phyloP scores from a whole-genome alignment of 53 echinoderm and acorn worm species.

The Holothuria scabra region DNA sequence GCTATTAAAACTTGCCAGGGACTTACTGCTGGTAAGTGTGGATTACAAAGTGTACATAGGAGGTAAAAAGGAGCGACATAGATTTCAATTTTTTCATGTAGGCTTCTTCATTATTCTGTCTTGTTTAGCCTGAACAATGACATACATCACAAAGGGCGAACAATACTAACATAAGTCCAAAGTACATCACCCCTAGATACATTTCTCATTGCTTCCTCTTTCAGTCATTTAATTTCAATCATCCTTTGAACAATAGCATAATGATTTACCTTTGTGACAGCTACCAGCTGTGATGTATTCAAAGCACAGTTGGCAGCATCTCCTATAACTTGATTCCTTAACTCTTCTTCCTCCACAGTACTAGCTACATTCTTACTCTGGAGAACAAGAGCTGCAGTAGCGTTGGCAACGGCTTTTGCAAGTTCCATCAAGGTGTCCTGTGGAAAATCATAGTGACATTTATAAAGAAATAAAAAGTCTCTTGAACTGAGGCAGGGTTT shows the following conservation, averaged over 20 bases:
- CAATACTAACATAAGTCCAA: too few species aligned
- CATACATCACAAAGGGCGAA: too few species aligned
- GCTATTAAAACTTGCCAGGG: too few species aligned
- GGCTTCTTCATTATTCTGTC: too few species aligned
- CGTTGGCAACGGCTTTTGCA: conserved; percentile 95
- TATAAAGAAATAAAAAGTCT: too few species aligned
- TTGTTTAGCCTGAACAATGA: too few species aligned
- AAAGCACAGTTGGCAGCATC: conserved; percentile 83
- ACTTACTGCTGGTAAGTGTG: too few species aligned
- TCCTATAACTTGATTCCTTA: conserved; percentile 85
- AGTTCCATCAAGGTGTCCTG: conserved; percentile 87
- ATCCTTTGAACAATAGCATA: not conserved
- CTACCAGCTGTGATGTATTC: conserved; percentile 93
- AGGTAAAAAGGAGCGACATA: too few species aligned
- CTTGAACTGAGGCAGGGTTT: too few species aligned
- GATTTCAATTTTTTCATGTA: too few species aligned
- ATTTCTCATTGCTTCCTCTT: not conserved
- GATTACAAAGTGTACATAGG: too few species aligned
- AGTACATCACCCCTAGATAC: not conserved
- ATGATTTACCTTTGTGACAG: conserved; percentile 84
- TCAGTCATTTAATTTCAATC: not conserved
- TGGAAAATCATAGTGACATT: not conserved
- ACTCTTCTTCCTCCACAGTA: conserved; percentile 72
- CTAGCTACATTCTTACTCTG: conserved; percentile 90
- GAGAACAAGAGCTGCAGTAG: conserved; percentile 88